Percentiles rank a stretch among this genome's conserved stretches.
Evolutionary conservation across 2,888 invertebrate species (phyloP).

Genomic region (Venusia cambrica): DNA sequence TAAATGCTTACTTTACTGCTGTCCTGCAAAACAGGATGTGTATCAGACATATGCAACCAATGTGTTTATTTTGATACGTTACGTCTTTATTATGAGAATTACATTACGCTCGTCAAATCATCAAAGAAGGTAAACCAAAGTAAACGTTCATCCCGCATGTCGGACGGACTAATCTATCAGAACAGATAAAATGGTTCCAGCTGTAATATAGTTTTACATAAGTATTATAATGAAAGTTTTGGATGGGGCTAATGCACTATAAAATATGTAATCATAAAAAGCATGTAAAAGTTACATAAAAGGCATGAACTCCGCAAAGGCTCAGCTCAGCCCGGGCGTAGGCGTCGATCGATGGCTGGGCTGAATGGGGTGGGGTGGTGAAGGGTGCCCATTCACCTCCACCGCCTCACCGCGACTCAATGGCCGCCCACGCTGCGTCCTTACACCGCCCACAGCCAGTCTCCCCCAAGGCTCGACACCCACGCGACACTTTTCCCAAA

Average conservation of each 20-base stretch:
- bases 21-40: slow-evolving; percentile 15
- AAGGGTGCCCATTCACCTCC: slow-evolving; percentile 68
- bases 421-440: slow-evolving; percentile 71
- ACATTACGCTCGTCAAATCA: no score
- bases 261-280: slow-evolving; percentile 7
- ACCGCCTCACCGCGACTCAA: slow-evolving; percentile 71
- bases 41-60: slow-evolving; percentile 26
- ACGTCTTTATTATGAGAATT: no score
- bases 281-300: slow-evolving; percentile 20
- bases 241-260: no score
- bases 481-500: slow-evolving; percentile 64
- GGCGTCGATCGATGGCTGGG: slow-evolving; percentile 60
- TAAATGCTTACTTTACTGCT: slow-evolving; percentile 4
- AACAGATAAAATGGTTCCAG: no score
- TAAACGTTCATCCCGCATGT: no score
- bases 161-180: no score
- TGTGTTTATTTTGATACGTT: slow-evolving; percentile 16
- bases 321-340: slow-evolving; percentile 35
- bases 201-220: no score
- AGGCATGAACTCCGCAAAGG: slow-evolving; percentile 23
- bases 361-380: slow-evolving; percentile 57
- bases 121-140: no score
- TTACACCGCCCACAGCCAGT: slow-evolving; percentile 37
- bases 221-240: no score
- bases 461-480: slow-evolving; percentile 43